A percentile compares a stretch with the other conserved stretches of the same genome.
These are phyloP conservation scores for Metallyticus violacea DNA, from an alignment of 2,888 invertebrate species.

Conservation along the genomic window DNA sequence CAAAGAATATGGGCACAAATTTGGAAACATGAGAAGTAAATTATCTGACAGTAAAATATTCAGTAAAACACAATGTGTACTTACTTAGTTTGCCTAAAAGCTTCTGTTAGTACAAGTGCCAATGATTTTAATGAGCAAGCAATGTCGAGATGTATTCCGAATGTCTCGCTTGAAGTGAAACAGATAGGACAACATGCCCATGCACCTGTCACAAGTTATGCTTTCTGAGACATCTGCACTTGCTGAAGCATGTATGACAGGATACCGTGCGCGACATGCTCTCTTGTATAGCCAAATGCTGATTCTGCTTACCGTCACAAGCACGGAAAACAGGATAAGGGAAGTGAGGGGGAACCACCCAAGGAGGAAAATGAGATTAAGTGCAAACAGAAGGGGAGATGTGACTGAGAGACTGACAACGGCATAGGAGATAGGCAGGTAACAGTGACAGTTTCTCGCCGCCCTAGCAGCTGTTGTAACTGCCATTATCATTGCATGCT, in stretches of 20 bases:
- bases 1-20: too few relatives aligned
- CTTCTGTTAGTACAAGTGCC: too few relatives aligned
- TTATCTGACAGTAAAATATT: too few relatives aligned
- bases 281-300: not conserved
- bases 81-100: too few relatives aligned
- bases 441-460: not conserved
- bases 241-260: not conserved
- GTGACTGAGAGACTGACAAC: constrained; percentile 13
- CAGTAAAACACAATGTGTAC: too few relatives aligned
- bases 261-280: not conserved
- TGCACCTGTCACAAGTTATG: too few relatives aligned
- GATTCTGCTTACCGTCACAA: not conserved
- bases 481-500: not conserved
- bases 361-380: not conserved
- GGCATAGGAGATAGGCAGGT: constrained; percentile 20
- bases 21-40: too few relatives aligned
- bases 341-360: constrained; percentile 1
- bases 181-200: too few relatives aligned
- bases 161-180: too few relatives aligned
- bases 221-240: not conserved
- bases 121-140: too few relatives aligned
- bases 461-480: not conserved
- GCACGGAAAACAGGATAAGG: constrained; percentile 21
- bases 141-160: too few relatives aligned
- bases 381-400: constrained; percentile 8